Evolutionary conservation across 2,797 vertebrate species (phyloP), one percentile per base, ranked within the genome.

Genomic region (Tauraco hartlaubi): DNA sequence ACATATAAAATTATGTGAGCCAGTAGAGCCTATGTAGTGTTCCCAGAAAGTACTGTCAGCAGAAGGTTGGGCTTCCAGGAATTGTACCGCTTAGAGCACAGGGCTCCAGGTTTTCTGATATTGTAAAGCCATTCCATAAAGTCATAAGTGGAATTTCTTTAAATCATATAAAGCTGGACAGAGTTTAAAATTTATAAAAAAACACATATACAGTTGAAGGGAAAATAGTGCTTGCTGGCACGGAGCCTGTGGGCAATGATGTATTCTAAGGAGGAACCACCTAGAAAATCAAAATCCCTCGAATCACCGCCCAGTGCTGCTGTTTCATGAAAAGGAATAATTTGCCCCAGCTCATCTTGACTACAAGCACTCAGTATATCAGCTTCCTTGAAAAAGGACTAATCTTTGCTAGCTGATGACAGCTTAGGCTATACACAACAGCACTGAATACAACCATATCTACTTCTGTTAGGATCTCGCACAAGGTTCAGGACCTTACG

Each of bases 41-140:
- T 92, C 51, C 75, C 91, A 95, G 76, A 91, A 96, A 85, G 29
- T 69, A 83, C 39, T 72, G 72, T 58, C 58, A 81, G 56, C 39
- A 39, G 39, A 39, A 39, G 39, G 77, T 18, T 9, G 3, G 16
- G 25, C 33, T 96, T 96, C 82, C 73, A 76, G 89, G 79, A 96
- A 94, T 56, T 89, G 56, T 92, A 35, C 19, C 76, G 12, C 48
- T 79, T 67, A 85, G 33, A 81, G 58, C 31, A 84, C 5, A 33
- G 28, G 14, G 28, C 15, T 88, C 7, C 55, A 67, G 39, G 23
- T 41, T 94, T 83, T 63, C 62, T 81, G 21, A 35, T 63, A 37
- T 3, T 49, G 9, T 44, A 66, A 66, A 28, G 12, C 4, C 19
- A 37, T 41, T 73, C 35, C 26, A 54, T 29, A 58, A 85, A 91